Base-by-base conservation (phyloP, 2,797 vertebrate genomes). In the Hipposideros larvatus region DNA sequence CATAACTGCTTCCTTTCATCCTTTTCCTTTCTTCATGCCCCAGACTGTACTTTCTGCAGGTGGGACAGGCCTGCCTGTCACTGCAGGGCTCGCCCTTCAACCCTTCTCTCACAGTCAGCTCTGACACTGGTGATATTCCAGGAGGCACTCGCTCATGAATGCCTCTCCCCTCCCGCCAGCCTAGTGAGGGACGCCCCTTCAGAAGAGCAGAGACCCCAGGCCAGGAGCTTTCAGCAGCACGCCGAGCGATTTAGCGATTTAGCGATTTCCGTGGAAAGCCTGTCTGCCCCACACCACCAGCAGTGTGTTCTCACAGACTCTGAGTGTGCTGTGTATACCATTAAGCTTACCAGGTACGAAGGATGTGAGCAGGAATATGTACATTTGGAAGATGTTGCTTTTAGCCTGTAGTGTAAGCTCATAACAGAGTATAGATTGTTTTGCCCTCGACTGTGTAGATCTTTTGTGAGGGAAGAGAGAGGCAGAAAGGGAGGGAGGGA, bases 1-100 rank as follows among this genome's bases (percentile, higher is more conserved):
- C 78, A 16, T 83, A 89, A 66, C 70, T 51, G 71, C 93, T 63
- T 91, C 74, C 95, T 96, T 97, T 96, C 71, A 97, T 96, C 91
- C 90, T 37, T 46, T 66, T 87, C 68, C 82, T 82, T 79, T 77
- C 77, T 94, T 80, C 78, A 1, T 28, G 37, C 79, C 75, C 82
- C 37, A 31, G 61, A 66, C 51, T 70, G 61, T 59, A 19, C 73
- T 79, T 79, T 87, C 43, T 22, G 19, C 53, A 59, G 22, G 73
- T 4, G 1, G 71, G 65, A 68, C 15, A 18, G 75, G 34, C 16
- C 59, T 28, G 78, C 15, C 13, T 22, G 37, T 78, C 73, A 21
- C 37, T 46, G 71, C 78, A 5, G 82, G 79, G 53, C 84, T 83
- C 1, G 5, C 82, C 70, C 77, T 75, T 53, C 55, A n/a, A 2